A percentile compares a stretch with the other conserved stretches of the same genome.
Conservation (phyloP, 2,797 vertebrate species). For the Simalia tracyae region DNA sequence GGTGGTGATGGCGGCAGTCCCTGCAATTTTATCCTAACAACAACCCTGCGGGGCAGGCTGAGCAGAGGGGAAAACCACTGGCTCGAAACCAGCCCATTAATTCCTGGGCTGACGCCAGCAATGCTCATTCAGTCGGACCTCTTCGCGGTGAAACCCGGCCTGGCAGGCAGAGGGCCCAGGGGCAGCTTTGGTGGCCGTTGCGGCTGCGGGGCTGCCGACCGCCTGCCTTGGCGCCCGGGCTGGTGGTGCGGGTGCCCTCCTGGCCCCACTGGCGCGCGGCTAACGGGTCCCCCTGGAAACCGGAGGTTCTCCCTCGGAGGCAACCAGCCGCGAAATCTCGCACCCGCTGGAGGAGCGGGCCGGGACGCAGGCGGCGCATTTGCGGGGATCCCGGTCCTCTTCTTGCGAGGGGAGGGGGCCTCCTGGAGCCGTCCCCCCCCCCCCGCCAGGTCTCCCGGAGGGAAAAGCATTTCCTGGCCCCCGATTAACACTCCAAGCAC, state of each 20-base stretch:
- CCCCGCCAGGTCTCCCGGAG: conserved; percentile 61
- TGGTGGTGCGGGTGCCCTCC: not conserved
- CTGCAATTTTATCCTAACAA: too few species aligned
- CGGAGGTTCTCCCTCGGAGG: conserved; percentile 78
- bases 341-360: conserved; percentile 61
- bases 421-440: not conserved
- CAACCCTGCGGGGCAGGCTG: not conserved
- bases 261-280: conserved; percentile 80
- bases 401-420: not conserved
- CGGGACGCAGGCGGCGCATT: not conserved
- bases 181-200: conserved; percentile 59
- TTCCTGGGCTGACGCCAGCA: not conserved
- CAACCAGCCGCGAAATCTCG: conserved; percentile 83
- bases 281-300: conserved; percentile 77
- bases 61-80: not conserved
- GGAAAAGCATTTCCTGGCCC: conserved; percentile 80
- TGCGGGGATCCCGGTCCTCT: not conserved
- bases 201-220: not conserved
- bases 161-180: not conserved
- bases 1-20: too few species aligned
- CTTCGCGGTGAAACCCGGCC: not conserved
- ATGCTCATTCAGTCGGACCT: not conserved
- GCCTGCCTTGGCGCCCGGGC: not conserved
- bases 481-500: conserved; percentile 75
- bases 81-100: not conserved